phyloP scores from a whole-genome alignment of 2,888 invertebrate genomes.

The Agrochola lota region DNA sequence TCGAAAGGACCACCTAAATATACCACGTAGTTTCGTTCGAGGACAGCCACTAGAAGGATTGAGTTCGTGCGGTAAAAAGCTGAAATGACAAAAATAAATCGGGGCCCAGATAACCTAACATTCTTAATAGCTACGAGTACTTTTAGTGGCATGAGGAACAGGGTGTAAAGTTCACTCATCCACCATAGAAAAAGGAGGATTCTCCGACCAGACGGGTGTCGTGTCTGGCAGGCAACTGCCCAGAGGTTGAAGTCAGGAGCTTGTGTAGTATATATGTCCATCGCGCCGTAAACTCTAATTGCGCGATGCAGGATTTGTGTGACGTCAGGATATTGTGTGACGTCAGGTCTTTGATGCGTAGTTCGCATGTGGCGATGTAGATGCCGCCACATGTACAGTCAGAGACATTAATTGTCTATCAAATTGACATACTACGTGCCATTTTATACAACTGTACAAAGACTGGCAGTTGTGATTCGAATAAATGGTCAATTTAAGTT shows the following conservation, averaged over 20 bases:
- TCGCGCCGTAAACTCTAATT: no score
- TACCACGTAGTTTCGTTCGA: not conserved
- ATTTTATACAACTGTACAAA: not conserved
- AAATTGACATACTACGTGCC: not conserved
- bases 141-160: no score
- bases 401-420: not conserved
- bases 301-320: no score
- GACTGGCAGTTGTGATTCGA: not conserved
- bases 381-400: not conserved
- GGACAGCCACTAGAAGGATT: not conserved
- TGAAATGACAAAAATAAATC: not conserved
- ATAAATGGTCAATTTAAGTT: not conserved
- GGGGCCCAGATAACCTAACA: not conserved
- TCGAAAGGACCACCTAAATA: not conserved
- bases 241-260: no score
- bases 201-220: no score
- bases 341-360: no score
- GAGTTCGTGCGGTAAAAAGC: not conserved
- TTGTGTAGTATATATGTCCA: no score
- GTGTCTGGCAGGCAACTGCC: no score
- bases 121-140: not conserved
- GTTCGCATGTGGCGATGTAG: no score
- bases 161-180: no score
- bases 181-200: no score
- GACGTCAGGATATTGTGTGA: no score